A percentile compares a stretch with the other conserved stretches of the same genome.
These are phyloP conservation scores for Cremastobaeus sp. DNA, from an alignment of 2,888 invertebrate species.

Conservation along the genomic window DNA sequence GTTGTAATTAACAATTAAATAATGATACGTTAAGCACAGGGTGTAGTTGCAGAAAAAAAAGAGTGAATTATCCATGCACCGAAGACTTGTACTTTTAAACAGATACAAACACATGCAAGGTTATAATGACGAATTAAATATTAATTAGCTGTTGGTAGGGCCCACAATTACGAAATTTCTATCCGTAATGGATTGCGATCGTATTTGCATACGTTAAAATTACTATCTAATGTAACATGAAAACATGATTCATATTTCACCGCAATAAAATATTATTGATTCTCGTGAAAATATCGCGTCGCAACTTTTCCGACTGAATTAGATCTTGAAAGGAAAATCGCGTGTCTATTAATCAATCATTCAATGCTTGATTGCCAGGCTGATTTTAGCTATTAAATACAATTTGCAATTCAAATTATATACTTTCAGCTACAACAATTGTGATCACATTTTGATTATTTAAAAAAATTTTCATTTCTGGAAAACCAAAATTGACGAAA, in stretches of 20 bases:
- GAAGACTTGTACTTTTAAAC: constrained; percentile 23
- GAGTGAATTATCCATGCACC: constrained; percentile 1
- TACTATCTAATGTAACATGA: neutral
- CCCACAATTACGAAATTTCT: constrained; percentile 44
- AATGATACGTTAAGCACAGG: neutral
- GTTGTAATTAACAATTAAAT: constrained; percentile 19
- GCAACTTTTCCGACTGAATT: no score
- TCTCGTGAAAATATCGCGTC: no score
- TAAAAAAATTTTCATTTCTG: no score
- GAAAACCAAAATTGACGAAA: no score
- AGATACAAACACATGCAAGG: constrained; percentile 4
- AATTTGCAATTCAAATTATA: no score
- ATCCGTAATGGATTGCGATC: constrained; percentile 21
- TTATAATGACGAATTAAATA: constrained; percentile 33
- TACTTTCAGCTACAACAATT: no score
- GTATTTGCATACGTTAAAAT: constrained; percentile 37
- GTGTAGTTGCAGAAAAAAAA: neutral
- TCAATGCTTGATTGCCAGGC: no score
- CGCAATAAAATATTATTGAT: constrained; percentile 22
- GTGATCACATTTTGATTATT: no score
- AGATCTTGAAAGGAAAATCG: no score
- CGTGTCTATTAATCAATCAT: no score
- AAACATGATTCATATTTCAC: constrained; percentile 5
- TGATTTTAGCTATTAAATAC: no score
- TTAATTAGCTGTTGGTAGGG: constrained; percentile 31